Evolutionary conservation across 2,113 vertebrate species (phyloP).

Genomic region (Amblyornis subalaris): DNA sequence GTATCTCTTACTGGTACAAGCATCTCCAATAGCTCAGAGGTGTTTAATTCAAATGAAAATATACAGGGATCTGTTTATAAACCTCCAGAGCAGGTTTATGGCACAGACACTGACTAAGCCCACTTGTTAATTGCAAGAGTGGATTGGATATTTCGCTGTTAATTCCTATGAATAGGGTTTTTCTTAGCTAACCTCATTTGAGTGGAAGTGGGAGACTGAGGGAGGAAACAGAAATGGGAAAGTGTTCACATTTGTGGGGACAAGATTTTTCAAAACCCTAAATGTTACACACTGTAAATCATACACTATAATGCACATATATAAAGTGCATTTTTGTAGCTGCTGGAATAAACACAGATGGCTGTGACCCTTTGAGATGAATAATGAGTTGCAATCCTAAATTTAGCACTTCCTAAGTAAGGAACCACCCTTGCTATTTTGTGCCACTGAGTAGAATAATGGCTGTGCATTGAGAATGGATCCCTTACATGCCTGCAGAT

Average conservation of each 20-base stretch:
- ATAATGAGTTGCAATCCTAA: not conserved
- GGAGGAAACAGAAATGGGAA: not conserved
- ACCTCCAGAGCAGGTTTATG: not conserved
- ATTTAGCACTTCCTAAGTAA: not conserved
- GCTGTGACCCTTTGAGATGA: not conserved
- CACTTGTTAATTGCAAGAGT: not conserved
- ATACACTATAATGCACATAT: not conserved
- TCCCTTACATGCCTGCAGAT: not conserved
- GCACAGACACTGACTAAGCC: not conserved
- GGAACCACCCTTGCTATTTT: not conserved
- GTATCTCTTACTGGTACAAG: accelerated
- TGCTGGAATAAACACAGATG: not conserved
- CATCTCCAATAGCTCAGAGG: not conserved
- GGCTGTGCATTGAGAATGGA: not conserved
- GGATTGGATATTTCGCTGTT: not conserved
- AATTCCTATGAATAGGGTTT: not conserved
- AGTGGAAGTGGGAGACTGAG: not conserved
- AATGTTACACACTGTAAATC: not conserved
- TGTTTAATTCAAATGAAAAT: not conserved
- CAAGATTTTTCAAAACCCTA: not conserved
- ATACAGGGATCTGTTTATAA: not conserved
- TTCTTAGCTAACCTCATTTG: not conserved
- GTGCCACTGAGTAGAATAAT: not conserved
- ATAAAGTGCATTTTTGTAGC: not conserved
- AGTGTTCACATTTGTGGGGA: not conserved